Base-by-base conservation (phyloP, 2,888 invertebrate genomes). In the Agapetus fuscipes region DNA sequence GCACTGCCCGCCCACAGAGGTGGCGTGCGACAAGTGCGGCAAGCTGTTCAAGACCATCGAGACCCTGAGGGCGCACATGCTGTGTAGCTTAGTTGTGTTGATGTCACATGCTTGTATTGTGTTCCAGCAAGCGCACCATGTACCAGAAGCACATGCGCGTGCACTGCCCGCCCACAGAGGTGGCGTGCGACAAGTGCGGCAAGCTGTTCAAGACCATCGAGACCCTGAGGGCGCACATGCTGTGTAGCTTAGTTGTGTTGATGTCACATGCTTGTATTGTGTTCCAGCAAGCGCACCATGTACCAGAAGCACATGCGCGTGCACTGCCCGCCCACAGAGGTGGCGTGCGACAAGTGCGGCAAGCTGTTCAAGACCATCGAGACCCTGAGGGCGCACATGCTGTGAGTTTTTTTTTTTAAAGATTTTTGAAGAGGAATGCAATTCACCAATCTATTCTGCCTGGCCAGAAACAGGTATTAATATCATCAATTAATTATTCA, bases 101-200 rank as follows among this genome's bases (percentile, higher is more conserved):
- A n/a, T n/a, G n/a, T n/a, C n/a, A n/a, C n/a, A n/a, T n/a, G n/a
- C n/a, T n/a, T n/a, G n/a, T n/a, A n/a, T 20, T 13, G 26, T 17
- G 7, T 42, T 47, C 0, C 53, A 68, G 68, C 15, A 68, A 66
- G 15, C 58, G 69, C 1, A 69, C 69, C 0, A 64, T 64, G 10
- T 66, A 68, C 46, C 70, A 70, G 36, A 54, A 67, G 0, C 70
- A 70, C 46, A 63, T 64, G 5, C 52, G 55, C 2, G 48, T 57
- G 0, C 68, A 69, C 50, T 45, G 49, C 0, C 20, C 48, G 0
- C 46, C 41, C 1, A 60, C 59, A 16, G 53, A 54, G 0, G 59
- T 59, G 48, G 51, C 65, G 2, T 69, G 70, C 27, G 56, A 63
- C 15, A 52, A 54, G 2, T 70, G 70, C 45, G 67, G 66, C 3